Conservation (phyloP, 2,113 vertebrate genomes). For the Naja naja region DNA sequence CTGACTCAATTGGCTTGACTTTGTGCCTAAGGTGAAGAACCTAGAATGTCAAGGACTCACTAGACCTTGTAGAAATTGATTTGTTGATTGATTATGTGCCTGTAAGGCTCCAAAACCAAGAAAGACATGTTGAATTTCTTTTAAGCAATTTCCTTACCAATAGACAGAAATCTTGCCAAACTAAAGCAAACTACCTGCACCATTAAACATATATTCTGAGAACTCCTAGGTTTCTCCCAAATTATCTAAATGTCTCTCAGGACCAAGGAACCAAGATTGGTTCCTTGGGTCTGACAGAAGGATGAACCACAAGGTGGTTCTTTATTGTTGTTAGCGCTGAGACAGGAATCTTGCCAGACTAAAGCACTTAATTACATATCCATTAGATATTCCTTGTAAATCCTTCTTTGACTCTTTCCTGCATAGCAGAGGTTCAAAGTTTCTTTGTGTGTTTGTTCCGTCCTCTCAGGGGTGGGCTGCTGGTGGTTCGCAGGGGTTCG, state of each 20-base stretch:
- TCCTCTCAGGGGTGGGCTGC: neutral
- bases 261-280: neutral
- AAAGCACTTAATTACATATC: neutral
- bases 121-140: neutral
- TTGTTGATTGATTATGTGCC: neutral
- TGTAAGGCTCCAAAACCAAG: neutral
- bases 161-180: neutral
- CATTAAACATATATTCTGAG: neutral
- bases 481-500: too few relatives aligned
- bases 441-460: neutral
- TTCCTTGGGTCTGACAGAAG: neutral
- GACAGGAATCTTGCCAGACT: neutral
- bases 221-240: neutral
- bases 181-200: neutral
- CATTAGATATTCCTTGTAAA: neutral
- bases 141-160: neutral
- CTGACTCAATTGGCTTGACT: neutral
- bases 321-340: neutral
- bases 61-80: neutral
- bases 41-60: neutral
- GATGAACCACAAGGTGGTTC: neutral
- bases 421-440: neutral
- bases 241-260: neutral
- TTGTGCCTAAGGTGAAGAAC: neutral
- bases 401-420: neutral